Conservation (phyloP, 2,797 vertebrate genomes). For the Typhlichthys eigenmanni region DNA sequence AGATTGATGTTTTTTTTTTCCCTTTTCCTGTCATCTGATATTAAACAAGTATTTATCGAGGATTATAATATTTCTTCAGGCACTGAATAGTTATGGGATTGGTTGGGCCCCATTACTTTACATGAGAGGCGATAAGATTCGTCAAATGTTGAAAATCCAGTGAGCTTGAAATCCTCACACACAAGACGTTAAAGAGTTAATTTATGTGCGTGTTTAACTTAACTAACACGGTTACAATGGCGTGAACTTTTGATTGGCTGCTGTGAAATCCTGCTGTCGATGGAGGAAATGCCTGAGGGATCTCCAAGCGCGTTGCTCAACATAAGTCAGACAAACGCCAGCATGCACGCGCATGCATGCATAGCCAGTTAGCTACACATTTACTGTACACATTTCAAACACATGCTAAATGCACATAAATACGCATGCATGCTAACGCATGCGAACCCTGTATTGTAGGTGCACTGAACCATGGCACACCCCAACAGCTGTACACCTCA, state of each 20-base stretch:
- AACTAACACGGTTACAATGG: constrained; percentile 37
- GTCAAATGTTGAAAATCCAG: constrained; percentile 18
- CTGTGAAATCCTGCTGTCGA: constrained; percentile 19
- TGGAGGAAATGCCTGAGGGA: constrained; percentile 24
- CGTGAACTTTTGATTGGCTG: constrained; percentile 40
- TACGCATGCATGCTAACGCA: neutral
- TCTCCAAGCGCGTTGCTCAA: constrained; percentile 46
- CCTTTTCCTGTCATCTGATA: constrained; percentile 44
- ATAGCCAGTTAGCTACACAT: constrained; percentile 12
- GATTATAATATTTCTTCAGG: constrained; percentile 31
- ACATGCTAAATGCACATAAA: neutral
- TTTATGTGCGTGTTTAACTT: constrained; percentile 28
- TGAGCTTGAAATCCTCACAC: constrained; percentile 3
- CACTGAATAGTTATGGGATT: constrained; percentile 27
- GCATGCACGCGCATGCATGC: constrained; percentile 21
- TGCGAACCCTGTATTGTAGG: constrained; percentile 5
- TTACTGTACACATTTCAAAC: constrained; percentile 35
- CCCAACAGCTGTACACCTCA: constrained; percentile 31
- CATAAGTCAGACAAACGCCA: constrained; percentile 43
- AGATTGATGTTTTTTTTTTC: constrained; percentile 42
- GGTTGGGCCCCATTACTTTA: constrained; percentile 20
- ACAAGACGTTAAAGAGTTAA: constrained; percentile 14
- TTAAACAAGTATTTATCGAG: constrained; percentile 44
- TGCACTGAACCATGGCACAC: constrained; percentile 27
- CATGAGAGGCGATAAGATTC: constrained; percentile 30